Evolutionary conservation across 2,797 vertebrate species (phyloP), one percentile per base, ranked within the genome.

Genomic region (Pantherophis vulpinus): DNA sequence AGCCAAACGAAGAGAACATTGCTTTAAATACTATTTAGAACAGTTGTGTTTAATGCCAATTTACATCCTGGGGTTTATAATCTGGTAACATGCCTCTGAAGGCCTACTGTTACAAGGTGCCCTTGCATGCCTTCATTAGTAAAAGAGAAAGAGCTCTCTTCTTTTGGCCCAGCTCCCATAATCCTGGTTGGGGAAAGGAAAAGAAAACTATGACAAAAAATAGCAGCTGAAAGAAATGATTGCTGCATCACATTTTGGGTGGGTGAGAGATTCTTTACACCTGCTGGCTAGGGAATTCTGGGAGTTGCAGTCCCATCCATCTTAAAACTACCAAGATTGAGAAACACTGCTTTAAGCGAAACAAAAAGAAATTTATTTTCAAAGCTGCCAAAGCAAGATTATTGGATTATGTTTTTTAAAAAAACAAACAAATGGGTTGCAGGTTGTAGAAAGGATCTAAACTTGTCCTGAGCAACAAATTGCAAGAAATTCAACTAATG

Each of bases 341-440:
- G 66, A 37, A 74, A 74, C 14, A 9, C 5, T 74, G 66, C 0
- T 74, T 74, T 74, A 37, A 16, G 5, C 1, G 37, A 14, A 74
- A 74, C 5, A 16, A 74, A 74, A 74, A 74, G 5, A 32, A 90
- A 58, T 0, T 83, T 51, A 14, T 90, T 95, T 58, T 54, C 23
- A 27, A 90, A 79, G 12, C 51, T 55, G 89, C 1, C 55, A 32
- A 12, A 70, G 42, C 94, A 92, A 88, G 1, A 23, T 63, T 63
- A 63, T 86, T 29, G 5, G 16, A 89, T 94, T 66, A 23, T n/a
- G 90, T 29, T 95, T 90, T 29, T 89, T 91, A 63, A 91, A 59
- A 54, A 54, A 54, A 54, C 9, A 23, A 60, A 60, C 25, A 6
- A 66, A 66, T 66, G 13, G 29, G 29, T n/a, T 66, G 63, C 63